Evolutionary conservation across 2,113 vertebrate species (phyloP), one percentile per base, ranked within the genome.

Genomic region (Prietella phreatophila): DNA sequence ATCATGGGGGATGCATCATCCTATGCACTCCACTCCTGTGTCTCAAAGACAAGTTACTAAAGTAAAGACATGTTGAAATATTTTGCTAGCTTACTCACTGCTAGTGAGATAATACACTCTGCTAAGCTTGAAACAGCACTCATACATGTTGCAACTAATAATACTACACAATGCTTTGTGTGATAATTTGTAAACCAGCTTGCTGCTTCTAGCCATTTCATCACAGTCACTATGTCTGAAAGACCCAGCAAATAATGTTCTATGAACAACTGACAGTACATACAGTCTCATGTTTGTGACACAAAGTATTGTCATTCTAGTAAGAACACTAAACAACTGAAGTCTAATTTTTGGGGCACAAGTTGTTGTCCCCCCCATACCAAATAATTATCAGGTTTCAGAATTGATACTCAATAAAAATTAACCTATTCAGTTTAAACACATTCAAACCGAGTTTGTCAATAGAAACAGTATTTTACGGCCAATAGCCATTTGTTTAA

Each of bases 341-440:
- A 47, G 25, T 50, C 11, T 50, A 30, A n/a, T n/a, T 0, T 78
- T 15, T 78, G 27, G 17, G 76, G 55, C 30, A 25, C 27, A 55
- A 14, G 50, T 1, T 76, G 20, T 50, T 25, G 10, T 79, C 22
- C 3, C 10, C 5, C 5, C 47, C 47, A 79, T 14, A 79, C 14
- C 0, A 79, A 53, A 27, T n/a, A 15, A 53, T n/a, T 14, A 55
- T 53, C 47, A 79, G 47, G 76, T 79, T 86, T 86, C 75, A 86
- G 73, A 86, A 65, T 17, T 79, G 85, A 58, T 79, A 79, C 47
- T 15, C 73, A 20, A 39, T 1, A 5, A 42, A 73, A 20, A 47
- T 56, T 7, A 1, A n/a, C 5, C 13, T n/a, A 78, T 30, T 79
- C 7, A 3, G 2, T 30, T 79, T 15, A 30, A 56, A 80, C n/a